These are phyloP conservation scores for Eurypyga helias DNA, from an alignment of 2,113 vertebrate genomes.

Conservation along the genomic window DNA sequence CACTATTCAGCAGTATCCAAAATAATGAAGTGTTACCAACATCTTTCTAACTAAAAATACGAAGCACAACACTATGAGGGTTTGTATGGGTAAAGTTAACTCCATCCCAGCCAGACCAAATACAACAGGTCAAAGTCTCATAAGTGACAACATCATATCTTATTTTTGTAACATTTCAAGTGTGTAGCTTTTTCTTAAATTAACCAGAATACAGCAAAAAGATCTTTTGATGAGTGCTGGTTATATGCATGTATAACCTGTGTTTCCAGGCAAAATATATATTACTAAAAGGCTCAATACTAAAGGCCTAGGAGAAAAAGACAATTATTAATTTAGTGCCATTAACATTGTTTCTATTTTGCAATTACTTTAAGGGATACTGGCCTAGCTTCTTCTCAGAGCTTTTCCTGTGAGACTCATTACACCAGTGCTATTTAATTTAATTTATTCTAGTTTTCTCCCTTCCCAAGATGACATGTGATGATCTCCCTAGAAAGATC, in stretches of 20 bases:
- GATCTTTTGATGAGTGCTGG: background rate
- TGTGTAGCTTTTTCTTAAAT: background rate
- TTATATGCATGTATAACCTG: background rate
- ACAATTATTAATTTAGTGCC: background rate
- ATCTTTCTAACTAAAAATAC: too few relatives aligned
- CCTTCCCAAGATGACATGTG: background rate
- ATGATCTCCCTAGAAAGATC: background rate
- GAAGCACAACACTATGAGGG: too few relatives aligned
- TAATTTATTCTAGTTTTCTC: background rate
- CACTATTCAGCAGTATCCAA: too few relatives aligned
- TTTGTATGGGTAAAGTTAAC: too few relatives aligned
- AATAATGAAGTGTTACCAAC: too few relatives aligned
- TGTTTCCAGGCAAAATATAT: background rate
- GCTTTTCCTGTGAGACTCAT: background rate
- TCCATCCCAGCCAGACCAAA: background rate
- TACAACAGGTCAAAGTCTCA: too few relatives aligned
- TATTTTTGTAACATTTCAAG: background rate
- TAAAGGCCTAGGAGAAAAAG: background rate
- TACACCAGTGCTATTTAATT: background rate
- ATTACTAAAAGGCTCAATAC: background rate
- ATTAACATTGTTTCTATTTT: background rate
- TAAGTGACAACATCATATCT: background rate
- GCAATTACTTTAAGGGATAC: background rate
- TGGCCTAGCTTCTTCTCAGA: background rate
- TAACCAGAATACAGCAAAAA: background rate